These are phyloP conservation scores for Orthosia gracilis DNA, from an alignment of 2,888 invertebrate genomes.

Conservation along the genomic window DNA sequence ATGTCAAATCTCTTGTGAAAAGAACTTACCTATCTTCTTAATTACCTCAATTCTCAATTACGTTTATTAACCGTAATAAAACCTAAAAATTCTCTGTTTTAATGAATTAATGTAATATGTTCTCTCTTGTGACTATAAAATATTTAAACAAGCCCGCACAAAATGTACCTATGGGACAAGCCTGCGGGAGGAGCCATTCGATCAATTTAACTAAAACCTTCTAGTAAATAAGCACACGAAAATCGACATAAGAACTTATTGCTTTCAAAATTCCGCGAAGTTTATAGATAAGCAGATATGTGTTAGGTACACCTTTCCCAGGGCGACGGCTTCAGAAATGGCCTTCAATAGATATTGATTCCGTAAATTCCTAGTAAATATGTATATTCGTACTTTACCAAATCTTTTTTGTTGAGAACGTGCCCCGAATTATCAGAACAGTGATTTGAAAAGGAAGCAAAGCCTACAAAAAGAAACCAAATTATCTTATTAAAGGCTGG, in stretches of 20 bases:
- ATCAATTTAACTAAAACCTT: constrained; percentile 32
- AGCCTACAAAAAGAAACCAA: constrained; percentile 21
- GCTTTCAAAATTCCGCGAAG: constrained; percentile 10
- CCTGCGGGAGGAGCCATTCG: not conserved
- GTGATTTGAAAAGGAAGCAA: constrained; percentile 39
- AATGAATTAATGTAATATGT: not conserved
- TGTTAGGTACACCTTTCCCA: constrained; percentile 8
- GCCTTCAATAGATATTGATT: constrained; percentile 31
- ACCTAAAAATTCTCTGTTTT: not conserved
- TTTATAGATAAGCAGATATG: constrained; percentile 12
- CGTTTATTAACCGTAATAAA: not conserved
- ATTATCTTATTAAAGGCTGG: constrained; percentile 32
- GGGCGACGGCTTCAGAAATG: not conserved
- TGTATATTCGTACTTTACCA: constrained; percentile 68
- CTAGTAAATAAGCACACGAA: constrained; percentile 20
- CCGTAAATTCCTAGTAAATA: constrained; percentile 36
- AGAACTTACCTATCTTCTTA: not conserved
- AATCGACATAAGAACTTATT: constrained; percentile 14
- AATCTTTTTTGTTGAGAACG: constrained; percentile 67
- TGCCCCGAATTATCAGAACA: constrained; percentile 49
- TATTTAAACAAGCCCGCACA: constrained; percentile 9
- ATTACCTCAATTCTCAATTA: too few relatives aligned
- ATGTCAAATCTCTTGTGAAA: not conserved
- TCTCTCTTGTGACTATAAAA: constrained; percentile 4
- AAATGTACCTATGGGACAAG: constrained; percentile 20